Base-by-base conservation (phyloP, 2,888 invertebrate genomes). In the Sisyra terminalis region DNA sequence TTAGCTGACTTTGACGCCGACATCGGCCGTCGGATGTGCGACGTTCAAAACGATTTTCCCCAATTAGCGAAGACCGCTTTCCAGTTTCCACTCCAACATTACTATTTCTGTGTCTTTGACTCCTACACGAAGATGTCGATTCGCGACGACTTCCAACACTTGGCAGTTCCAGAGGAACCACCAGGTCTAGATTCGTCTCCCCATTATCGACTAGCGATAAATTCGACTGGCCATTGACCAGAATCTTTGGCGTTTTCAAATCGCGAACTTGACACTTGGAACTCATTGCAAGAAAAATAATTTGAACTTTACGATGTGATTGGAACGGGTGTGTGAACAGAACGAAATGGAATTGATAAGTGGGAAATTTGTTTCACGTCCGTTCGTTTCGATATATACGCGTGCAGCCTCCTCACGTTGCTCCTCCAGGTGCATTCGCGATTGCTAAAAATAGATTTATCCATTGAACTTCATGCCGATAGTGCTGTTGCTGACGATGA, bases 141-240 rank as follows among this genome's bases (percentile, higher is more conserved):
- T 9, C 14, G 10, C 37, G 37, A 7, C 37, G 14, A n/a, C n/a
- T n/a, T n/a, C n/a, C n/a, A n/a, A n/a, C n/a, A n/a, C n/a, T n/a
- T n/a, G 24, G 24, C 24, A 7, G 24, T 24, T 24, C 24, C 24
- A 24, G 24, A 24, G 3, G 7, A 24, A 24, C 7, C 24, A 24
- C 3, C 24, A 7, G 24, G 5, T 24, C 24, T 3, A 24, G 3
- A 24, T 24, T 24, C 5, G 24, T 24, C 24, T n/a, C n/a, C n/a
- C n/a, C n/a, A n/a, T n/a, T n/a, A 36, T 36, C 36, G 13, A 36
- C 36, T 8, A 37, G 16, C 18, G 37, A 37, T 4, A 17, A 37
- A 37, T 37, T 37, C 11, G 37, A 37, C 18, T 16, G n/a, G n/a
- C 37, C 37, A 16, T 37, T 37, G n/a, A 37, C 37, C 11, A 37